Percentiles rank a stretch among this genome's conserved stretches.
phyloP scores from a whole-genome alignment of 2,888 invertebrate species.

The Nasonia oneida region DNA sequence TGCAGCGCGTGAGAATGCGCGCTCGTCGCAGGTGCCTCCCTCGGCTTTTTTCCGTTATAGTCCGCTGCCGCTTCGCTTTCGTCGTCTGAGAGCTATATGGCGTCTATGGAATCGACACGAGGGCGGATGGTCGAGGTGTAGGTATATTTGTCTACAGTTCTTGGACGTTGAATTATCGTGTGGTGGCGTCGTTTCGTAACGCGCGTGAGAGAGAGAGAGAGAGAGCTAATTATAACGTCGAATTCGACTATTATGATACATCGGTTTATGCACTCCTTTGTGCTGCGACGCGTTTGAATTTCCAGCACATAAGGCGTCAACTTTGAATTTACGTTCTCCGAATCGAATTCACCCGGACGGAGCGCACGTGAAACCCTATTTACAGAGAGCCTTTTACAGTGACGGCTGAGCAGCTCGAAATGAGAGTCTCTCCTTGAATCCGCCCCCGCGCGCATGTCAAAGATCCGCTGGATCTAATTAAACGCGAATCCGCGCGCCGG shows the following conservation, averaged over 20 bases:
- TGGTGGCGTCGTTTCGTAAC: not conserved
- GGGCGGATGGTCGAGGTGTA: not conserved
- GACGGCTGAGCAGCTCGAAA: not conserved
- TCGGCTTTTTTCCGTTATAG: slow-evolving; percentile 64
- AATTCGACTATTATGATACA: not conserved
- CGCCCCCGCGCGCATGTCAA: not conserved
- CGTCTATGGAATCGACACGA: not conserved
- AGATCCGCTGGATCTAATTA: slow-evolving; percentile 35
- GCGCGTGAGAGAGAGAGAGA: not conserved
- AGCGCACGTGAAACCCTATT: too few species aligned
- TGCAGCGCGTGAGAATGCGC: slow-evolving; percentile 77
- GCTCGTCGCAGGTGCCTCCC: slow-evolving; percentile 74
- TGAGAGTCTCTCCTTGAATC: not conserved
- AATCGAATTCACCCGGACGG: too few species aligned
- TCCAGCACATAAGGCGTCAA: too few species aligned
- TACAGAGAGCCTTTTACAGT: not conserved
- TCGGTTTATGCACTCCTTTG: too few species aligned
- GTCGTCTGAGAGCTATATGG: not conserved
- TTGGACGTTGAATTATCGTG: not conserved
- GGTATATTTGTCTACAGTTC: not conserved
- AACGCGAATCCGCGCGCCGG: not conserved
- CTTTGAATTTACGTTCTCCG: too few species aligned
- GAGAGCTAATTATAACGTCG: not conserved
- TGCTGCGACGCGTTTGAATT: too few species aligned
- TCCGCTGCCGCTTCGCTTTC: slow-evolving; percentile 15